These are phyloP conservation scores for Bufotes viridis DNA, from an alignment of 2,797 vertebrate species.

Conservation along the genomic window DNA sequence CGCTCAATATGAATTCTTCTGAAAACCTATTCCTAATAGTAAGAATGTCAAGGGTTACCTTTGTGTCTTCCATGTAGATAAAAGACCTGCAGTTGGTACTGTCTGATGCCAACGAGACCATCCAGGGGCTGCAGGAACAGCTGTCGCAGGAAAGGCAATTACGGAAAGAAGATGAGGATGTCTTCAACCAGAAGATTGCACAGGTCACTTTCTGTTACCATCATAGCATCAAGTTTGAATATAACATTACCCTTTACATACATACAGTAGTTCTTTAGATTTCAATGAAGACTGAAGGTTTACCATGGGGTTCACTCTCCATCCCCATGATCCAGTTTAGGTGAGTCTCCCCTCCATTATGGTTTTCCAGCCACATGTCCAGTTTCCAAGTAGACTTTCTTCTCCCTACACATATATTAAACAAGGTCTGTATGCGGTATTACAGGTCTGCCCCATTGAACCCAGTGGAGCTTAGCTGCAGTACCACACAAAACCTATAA, in stretches of 20 bases:
- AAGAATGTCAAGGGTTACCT: neutral
- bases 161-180: slow-evolving; percentile 80
- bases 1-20: neutral
- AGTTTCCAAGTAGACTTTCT: neutral
- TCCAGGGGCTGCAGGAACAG: slow-evolving; percentile 80
- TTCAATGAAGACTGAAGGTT: neutral
- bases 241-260: neutral
- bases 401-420: neutral
- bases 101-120: slow-evolving; percentile 79
- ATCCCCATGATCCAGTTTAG: too few species aligned
- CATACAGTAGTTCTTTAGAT: too few species aligned
- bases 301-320: too few species aligned
- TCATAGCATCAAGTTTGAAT: neutral
- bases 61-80: slow-evolving; percentile 70
- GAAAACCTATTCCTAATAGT: too few species aligned
- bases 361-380: neutral
- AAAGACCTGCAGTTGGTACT: slow-evolving; percentile 80
- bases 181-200: slow-evolving; percentile 80
- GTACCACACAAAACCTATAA: too few species aligned
- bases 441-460: too few species aligned
- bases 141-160: slow-evolving; percentile 81
- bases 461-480: too few species aligned
- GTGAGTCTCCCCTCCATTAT: neutral
- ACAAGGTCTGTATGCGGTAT: neutral
- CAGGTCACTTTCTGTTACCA: slow-evolving; percentile 74